A percentile compares a stretch with the other conserved stretches of the same genome.
phyloP scores from a whole-genome alignment of 1,140 invertebrate genomes.

The Theocolax elegans region DNA sequence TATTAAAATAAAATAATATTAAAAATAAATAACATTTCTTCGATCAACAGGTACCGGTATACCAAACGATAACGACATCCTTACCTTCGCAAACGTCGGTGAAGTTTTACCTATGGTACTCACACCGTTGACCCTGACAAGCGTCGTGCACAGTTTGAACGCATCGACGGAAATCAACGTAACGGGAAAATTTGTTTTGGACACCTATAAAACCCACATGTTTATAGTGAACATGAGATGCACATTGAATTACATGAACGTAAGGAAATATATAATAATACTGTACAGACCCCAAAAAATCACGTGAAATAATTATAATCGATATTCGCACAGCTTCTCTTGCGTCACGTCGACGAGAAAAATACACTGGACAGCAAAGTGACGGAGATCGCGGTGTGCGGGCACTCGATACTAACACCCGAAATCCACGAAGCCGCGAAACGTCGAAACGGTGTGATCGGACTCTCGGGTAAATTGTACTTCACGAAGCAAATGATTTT shows the following conservation, averaged over 20 bases:
- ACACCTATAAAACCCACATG: constrained; percentile 15
- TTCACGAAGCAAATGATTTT: constrained; percentile 20
- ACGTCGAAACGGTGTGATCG: constrained; percentile 58
- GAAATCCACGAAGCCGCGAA: constrained; percentile 64
- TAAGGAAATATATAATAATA: constrained; percentile 53
- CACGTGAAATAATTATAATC: background rate
- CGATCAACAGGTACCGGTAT: constrained; percentile 56
- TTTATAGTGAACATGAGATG: constrained; percentile 37
- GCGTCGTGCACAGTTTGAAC: constrained; percentile 58
- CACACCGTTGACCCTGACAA: constrained; percentile 64
- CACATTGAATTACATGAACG: constrained; percentile 66
- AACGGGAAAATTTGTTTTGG: background rate
- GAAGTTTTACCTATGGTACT: constrained; percentile 73
- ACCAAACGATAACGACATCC: constrained; percentile 64
- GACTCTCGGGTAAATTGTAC: too few relatives aligned
- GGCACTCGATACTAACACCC: constrained; percentile 69
- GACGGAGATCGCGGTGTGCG: constrained; percentile 72
- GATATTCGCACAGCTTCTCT: constrained; percentile 56
- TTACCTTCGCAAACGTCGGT: constrained; percentile 71
- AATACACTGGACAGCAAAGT: constrained; percentile 64
- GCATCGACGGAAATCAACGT: constrained; percentile 34
- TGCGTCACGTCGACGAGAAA: constrained; percentile 57
- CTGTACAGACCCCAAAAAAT: background rate
- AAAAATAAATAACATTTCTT: background rate
- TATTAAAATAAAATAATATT: background rate